Conservation (phyloP, 2,888 invertebrate genomes). For the Mythimna albipuncta region DNA sequence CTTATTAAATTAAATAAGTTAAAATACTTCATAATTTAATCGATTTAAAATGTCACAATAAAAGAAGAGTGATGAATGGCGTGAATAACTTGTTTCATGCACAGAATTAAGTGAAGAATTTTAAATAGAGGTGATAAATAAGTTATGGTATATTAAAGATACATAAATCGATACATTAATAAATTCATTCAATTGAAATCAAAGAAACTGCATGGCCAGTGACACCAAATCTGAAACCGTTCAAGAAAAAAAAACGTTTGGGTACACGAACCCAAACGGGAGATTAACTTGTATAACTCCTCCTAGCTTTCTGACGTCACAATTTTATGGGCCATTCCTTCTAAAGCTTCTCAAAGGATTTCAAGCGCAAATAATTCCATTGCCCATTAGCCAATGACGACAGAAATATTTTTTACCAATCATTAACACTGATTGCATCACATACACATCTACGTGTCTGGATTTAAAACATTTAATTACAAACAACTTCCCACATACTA, state of each 20-base stretch:
- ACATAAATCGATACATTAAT: not conserved
- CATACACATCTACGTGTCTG: conserved; percentile 47
- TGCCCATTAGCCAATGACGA: conserved; percentile 32
- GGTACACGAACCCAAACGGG: conserved; percentile 5
- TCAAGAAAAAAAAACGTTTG: not conserved
- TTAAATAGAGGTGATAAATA: not conserved
- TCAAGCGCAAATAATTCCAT: conserved; percentile 35
- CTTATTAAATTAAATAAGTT: conserved; percentile 13
- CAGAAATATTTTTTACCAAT: conserved; percentile 49
- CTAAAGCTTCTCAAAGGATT: conserved; percentile 16
- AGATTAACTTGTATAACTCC: conserved; percentile 33
- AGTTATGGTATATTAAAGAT: not conserved
- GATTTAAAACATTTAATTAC: conserved; percentile 61
- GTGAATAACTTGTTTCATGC: not conserved
- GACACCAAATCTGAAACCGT: not conserved
- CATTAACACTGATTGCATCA: conserved; percentile 57
- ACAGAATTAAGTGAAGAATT: not conserved
- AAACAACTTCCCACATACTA: conserved; percentile 67
- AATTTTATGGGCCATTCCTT: conserved; percentile 15
- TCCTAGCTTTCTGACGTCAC: conserved; percentile 27
- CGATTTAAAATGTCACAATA: conserved; percentile 47
- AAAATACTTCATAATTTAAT: conserved; percentile 30
- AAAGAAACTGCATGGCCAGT: not conserved
- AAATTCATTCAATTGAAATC: not conserved
- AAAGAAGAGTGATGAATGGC: conserved; percentile 29